Evolutionary conservation across 1,140 invertebrate species (phyloP).

Genomic region (Thaumetopoea pityocampa): DNA sequence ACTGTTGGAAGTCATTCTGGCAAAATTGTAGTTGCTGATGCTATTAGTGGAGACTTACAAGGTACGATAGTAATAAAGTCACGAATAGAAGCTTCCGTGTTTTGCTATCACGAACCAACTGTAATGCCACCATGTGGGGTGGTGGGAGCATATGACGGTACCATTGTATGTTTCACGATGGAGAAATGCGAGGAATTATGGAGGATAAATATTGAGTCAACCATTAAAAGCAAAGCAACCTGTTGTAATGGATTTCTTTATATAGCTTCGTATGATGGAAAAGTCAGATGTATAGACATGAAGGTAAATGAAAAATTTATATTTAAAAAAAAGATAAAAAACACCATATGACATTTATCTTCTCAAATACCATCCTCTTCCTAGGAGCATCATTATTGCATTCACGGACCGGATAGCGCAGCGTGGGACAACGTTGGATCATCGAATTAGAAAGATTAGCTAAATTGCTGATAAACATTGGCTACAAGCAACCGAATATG

Average conservation of each 20-base stretch:
- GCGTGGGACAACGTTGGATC: no score
- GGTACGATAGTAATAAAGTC: conserved; percentile 44
- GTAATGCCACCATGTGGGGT: conserved; percentile 35
- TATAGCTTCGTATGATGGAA: conserved; percentile 83
- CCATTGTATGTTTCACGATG: conserved; percentile 78
- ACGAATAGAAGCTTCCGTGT: conserved; percentile 56
- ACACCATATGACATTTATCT: no score
- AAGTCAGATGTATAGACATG: conserved; percentile 78
- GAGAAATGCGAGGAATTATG: conserved; percentile 77
- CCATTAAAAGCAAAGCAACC: conserved; percentile 82
- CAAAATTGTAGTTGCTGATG: conserved; percentile 74
- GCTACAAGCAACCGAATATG: no score
- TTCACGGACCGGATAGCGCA: no score
- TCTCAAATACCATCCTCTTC: no score
- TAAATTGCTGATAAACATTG: no score
- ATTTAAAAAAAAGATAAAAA: no score
- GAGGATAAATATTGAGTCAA: conserved; percentile 77
- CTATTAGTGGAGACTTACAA: conserved; percentile 56
- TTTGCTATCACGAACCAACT: conserved; percentile 36
- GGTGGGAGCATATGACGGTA: conserved; percentile 82
- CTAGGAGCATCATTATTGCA: no score
- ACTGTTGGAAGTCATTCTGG: conserved; percentile 76
- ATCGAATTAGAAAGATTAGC: no score
- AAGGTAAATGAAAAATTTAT: conserved; percentile 60
- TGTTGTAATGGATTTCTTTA: conserved; percentile 69